Conservation (phyloP, 2,797 vertebrate species). For the Anabacerthia variegaticeps region DNA sequence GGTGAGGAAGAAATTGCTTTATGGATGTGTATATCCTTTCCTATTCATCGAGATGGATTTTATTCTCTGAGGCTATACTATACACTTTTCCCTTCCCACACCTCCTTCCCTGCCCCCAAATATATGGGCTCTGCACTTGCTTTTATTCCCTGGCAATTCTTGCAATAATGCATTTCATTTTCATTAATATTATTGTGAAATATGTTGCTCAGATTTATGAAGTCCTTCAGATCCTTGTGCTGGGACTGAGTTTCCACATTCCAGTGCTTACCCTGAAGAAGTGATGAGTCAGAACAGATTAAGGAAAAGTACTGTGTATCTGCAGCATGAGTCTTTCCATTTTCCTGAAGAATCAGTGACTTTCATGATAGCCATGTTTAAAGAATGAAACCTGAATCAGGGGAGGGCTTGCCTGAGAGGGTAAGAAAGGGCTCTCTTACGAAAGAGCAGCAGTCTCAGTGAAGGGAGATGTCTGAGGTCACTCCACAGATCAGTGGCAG, state of each 20-base stretch:
- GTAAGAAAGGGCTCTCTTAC: not conserved
- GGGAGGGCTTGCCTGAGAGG: not conserved
- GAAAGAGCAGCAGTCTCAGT: not conserved
- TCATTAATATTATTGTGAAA: not conserved
- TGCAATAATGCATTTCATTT: not conserved
- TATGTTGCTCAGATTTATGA: not conserved
- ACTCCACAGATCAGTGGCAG: not conserved
- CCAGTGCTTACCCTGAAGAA: not conserved
- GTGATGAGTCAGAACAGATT: not conserved
- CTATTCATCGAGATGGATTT: not conserved
- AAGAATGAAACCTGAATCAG: not conserved
- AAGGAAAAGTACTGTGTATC: not conserved
- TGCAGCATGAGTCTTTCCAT: not conserved
- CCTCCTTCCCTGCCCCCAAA: fast-evolving
- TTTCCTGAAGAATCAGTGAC: not conserved
- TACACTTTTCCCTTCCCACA: not conserved
- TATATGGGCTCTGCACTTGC: not conserved
- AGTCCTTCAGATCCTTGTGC: not conserved
- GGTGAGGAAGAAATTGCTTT: not conserved
- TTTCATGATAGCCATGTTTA: not conserved
- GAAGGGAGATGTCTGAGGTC: not conserved
- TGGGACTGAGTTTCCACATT: not conserved
- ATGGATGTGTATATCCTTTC: not conserved
- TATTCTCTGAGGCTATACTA: not conserved
- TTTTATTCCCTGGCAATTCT: not conserved